Base-by-base conservation (phyloP, 1,140 invertebrate genomes). In the Scaptomyza montana region DNA sequence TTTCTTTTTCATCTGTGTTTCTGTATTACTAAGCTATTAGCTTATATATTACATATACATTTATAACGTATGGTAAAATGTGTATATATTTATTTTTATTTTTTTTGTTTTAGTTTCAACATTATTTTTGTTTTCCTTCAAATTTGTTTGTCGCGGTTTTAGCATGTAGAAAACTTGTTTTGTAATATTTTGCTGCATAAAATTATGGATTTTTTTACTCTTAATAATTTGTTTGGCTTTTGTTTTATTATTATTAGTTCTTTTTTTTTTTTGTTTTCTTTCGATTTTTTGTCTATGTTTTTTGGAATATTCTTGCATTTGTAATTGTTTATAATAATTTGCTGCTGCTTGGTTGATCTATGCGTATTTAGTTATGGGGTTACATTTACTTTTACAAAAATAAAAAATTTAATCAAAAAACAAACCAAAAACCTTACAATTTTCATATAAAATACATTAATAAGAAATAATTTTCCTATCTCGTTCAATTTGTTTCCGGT, bases 1-100 rank as follows among this genome's bases (percentile, higher is more conserved):
- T 77, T 71, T 49, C 62, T 43, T 3, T 49, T 51, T 60, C 3
- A 21, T 21, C 1, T 21, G 21, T 21, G 21, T 21, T 21, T 25
- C 45, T 75, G 41, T 74, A 70, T 67, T 70, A 46, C 77, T 86
- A 74, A 67, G 62, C 81, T 74, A 74, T 79, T 68, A 54, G 75
- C 80, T 78, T 78, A 85, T 50, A 77, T 86, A 86, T 79, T 77
- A 84, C 76, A 84, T 79, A 86, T 85, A 80, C 74, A 85, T 80
- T 81, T 78, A 78, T 81, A 75, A 77, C 59, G 71, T 65, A 86
- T 87, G 74, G 77, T 82, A 82, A 66, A 70, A 19, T 80, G 78
- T 72, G 46, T 75, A 71, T 71, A 3, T 25, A 2, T 2, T 1
- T 25, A 2, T 25, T 25, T 49, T 41, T 39, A n/a, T 43, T 45